Base-by-base conservation (phyloP, 2,888 invertebrate genomes). In the Rotaria socialis region DNA sequence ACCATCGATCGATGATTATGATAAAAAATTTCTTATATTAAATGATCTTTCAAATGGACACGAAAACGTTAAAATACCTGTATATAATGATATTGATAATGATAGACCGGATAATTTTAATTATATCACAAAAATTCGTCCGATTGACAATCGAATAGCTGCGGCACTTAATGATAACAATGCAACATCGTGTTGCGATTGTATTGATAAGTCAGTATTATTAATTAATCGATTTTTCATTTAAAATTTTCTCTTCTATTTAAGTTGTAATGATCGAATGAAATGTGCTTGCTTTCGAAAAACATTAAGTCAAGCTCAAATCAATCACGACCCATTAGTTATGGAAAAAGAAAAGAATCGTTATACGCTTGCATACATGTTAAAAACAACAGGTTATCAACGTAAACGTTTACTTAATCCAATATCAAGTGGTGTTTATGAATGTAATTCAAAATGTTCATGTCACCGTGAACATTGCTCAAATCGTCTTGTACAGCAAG, bases 401-500 rank as follows among this genome's bases (percentile, higher is more conserved):
- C 47, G 47, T n/a, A 43, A 80, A 80, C 43, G 80, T 43, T 80
- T 80, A 80, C 43, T 47, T 24, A 43, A 47, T 47, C 24, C 47
- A 11, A 47, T 80, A 80, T 47, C 80, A 47, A 47, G 47, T 43
- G 80, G 80, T 80, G 95, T 99, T 87, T 99, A 96, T 90, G 98
- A 99, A 91, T 99, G 99, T 90, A 98, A 99, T 91, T 93, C 94
- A 0, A 88, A 89, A 58, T 91, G 91, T 88, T 94, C 94, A 91
- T 98, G 98, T 91, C 94, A 94, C 85, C 94, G 94, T 0, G 88
- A 90, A 8, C 80, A 80, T 80, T 99, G 99, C 90, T 91, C 95
- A 22, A 99, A 99, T 90, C 93, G 97, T 84, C 97, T 99, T 0
- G 98, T 95, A 0, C 99, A 99, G 89, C 94, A 96, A 91, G 96